A percentile compares a stretch with the other conserved stretches of the same genome.
Conservation (phyloP, 37 sponge, comb jelly and placozoan genomes). For the Diacarnus erythraeanus region DNA sequence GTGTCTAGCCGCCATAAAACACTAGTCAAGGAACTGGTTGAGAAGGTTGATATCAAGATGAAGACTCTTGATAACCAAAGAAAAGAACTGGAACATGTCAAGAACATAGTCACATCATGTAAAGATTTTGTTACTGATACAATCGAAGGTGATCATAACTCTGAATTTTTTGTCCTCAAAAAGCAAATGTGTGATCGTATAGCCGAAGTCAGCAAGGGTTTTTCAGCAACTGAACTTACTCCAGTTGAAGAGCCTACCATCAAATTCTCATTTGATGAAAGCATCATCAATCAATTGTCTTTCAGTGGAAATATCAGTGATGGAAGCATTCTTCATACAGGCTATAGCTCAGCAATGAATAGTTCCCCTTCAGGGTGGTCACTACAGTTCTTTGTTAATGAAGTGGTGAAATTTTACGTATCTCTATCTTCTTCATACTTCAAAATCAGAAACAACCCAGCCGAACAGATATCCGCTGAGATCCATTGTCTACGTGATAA, state of each 20-base stretch:
- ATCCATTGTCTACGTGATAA: conserved; percentile 47
- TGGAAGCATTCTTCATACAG: conserved; percentile 41
- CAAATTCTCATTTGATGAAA: conserved; percentile 22
- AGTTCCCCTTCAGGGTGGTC: not conserved
- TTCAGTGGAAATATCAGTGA: conserved; percentile 15
- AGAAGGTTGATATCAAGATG: conserved; percentile 10
- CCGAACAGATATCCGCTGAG: conserved; percentile 42
- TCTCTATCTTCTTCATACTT: conserved; percentile 58
- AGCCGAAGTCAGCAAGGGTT: conserved; percentile 37
- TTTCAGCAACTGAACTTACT: conserved; percentile 22
- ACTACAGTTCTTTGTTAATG: conserved; percentile 17
- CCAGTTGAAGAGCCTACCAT: conserved; percentile 59
- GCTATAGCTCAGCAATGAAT: not conserved
- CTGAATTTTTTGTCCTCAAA: conserved; percentile 57
- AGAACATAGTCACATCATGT: conserved; percentile 26
- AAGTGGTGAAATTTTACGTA: conserved; percentile 53
- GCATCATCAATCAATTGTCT: not conserved
- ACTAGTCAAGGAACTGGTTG: not conserved
- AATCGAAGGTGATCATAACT: conserved; percentile 6
- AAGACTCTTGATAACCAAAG: conserved; percentile 28
- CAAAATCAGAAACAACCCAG: conserved; percentile 46
- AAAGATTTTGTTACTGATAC: conserved; percentile 36
- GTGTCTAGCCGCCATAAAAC: not conserved
- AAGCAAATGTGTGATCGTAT: conserved; percentile 37
- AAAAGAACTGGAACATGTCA: conserved; percentile 1